Conservation (phyloP, 2,113 vertebrate genomes). For the zebrafish (Danio rerio) region DNA sequence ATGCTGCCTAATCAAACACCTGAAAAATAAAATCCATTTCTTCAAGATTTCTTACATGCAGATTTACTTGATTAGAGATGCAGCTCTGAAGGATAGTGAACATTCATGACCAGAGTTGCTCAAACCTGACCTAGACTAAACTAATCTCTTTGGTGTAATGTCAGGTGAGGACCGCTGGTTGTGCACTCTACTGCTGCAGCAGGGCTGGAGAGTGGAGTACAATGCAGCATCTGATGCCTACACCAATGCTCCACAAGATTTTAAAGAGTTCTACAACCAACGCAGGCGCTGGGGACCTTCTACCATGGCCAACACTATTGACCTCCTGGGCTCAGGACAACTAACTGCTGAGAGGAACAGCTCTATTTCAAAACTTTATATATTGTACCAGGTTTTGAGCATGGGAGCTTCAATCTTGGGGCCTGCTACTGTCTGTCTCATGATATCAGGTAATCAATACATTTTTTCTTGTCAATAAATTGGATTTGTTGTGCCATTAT, state of each 20-base stretch:
- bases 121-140: not conserved
- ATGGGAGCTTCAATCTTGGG: constrained; percentile 66
- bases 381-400: constrained; percentile 75
- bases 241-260: constrained; percentile 77
- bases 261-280: constrained; percentile 79
- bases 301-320: constrained; percentile 73
- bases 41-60: too few relatives aligned
- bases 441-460: constrained; percentile 64
- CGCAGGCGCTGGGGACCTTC: constrained; percentile 76
- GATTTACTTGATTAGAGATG: too few relatives aligned
- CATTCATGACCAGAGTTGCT: too few relatives aligned
- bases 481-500: not conserved
- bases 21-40: too few relatives aligned
- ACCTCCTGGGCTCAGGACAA: constrained; percentile 66
- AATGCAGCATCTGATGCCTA: constrained; percentile 77
- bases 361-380: constrained; percentile 74
- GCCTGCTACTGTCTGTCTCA: constrained; percentile 73
- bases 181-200: constrained; percentile 76
- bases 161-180: constrained; percentile 80
- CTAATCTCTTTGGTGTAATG: not conserved
- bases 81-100: too few relatives aligned
- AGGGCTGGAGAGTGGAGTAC: constrained; percentile 80
- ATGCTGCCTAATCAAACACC: too few relatives aligned
- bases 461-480: not conserved
- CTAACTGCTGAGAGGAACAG: constrained; percentile 66